Percentiles rank a stretch among this genome's conserved stretches.
These are phyloP conservation scores for Chaetodon auriga DNA, from an alignment of 2,113 vertebrate species.

Conservation along the genomic window DNA sequence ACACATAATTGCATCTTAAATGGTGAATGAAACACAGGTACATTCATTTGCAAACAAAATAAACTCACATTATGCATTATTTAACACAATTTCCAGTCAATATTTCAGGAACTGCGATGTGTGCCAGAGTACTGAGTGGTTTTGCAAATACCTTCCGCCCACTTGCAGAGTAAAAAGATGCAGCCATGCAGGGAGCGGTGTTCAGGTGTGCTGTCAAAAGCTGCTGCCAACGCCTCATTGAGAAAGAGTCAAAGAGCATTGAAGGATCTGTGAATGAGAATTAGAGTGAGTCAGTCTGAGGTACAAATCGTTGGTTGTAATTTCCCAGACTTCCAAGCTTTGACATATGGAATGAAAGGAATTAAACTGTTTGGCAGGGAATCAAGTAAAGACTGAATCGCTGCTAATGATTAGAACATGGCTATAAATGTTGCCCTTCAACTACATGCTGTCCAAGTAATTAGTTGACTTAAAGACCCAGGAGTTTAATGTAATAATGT, in stretches of 20 bases:
- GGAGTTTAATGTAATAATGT: not conserved
- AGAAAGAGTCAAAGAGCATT: conserved; percentile 42
- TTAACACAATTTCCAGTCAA: not conserved
- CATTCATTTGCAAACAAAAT: not conserved
- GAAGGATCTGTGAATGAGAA: conserved; percentile 40
- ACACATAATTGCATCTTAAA: not conserved
- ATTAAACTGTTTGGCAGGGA: not conserved
- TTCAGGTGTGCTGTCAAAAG: conserved; percentile 69
- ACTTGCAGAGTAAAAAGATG: not conserved
- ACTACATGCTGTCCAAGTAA: not conserved
- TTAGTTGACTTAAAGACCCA: not conserved
- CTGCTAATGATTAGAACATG: conserved; percentile 12
- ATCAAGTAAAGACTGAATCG: conserved; percentile 23
- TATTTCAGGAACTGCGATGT: not conserved
- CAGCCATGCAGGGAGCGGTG: conserved; percentile 9
- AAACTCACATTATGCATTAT: not conserved
- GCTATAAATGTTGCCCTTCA: not conserved
- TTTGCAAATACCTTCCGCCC: conserved; percentile 28
- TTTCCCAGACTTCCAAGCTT: conserved; percentile 15
- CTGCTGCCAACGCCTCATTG: conserved; percentile 60
- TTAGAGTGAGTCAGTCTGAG: conserved; percentile 25
- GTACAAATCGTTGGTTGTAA: conserved; percentile 33
- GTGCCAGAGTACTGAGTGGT: conserved; percentile 9
- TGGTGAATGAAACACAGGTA: not conserved
- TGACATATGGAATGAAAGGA: conserved; percentile 31